Evolutionary conservation across 2,797 vertebrate genomes (phyloP), one percentile per base, ranked within the genome.

Genomic region (Oryzias sinensis): DNA sequence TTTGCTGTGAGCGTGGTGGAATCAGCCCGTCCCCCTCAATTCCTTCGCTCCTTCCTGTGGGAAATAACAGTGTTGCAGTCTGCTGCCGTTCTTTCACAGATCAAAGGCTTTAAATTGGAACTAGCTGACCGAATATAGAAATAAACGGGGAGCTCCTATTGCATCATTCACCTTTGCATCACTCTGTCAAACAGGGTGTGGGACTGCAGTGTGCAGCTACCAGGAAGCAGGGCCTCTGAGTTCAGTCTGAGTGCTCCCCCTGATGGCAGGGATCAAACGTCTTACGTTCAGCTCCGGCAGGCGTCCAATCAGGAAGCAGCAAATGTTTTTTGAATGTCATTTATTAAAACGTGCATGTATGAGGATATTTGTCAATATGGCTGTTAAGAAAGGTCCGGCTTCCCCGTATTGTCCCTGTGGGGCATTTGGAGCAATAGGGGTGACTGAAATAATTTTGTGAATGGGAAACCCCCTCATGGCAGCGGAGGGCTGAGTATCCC

Each of bases 21-120:
- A 85, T 79, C 70, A 84, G 71, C 52, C 53, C 18, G 56, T 75
- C 70, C 80, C 17, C 56, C 75, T 67, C 64, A 47, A 55, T 78
- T 73, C 75, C 70, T 80, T 50, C 70, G 43, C 79, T 66, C 56
- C 69, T 81, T 84, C 80, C 73, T 56, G 52, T 44, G 53, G 77
- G 74, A 86, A 87, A 83, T 80, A 83, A 88, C 78, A 81, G 75
- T 77, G 80, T 68, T 51, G 70, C 74, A 65, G 80, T 81, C 69
- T 43, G 74, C 67, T 68, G 82, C 61, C 71, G 61, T 87, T 87
- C 79, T 80, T 84, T 82, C 78, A 83, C 76, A 86, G 61, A 89
- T 88, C 83, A 85, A 80, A 84, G 85, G 49, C 4, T 70, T 77
- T 61, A 79, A 82, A 89, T 74, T 80, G 72, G 76, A 79, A 74